Evolutionary conservation across 1,140 invertebrate genomes (phyloP).

Genomic region (Heliconius melpomene): DNA sequence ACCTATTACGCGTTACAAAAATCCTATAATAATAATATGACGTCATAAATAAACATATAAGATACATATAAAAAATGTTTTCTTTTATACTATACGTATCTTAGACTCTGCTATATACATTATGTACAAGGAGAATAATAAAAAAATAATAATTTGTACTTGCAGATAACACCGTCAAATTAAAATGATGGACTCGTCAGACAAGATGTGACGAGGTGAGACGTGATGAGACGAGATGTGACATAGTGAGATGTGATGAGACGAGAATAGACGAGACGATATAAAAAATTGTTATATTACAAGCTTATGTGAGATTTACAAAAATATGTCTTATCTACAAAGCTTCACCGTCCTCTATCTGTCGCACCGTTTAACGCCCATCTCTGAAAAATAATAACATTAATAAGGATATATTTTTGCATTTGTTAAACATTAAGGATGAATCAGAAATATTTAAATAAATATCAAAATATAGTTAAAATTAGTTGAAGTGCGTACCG

Average conservation of each 20-base stretch:
- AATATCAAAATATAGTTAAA: no score
- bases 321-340: slow-evolving; percentile 50
- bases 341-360: slow-evolving; percentile 51
- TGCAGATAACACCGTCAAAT: slow-evolving; percentile 64
- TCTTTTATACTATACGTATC: slow-evolving; percentile 58
- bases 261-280: slow-evolving; percentile 42
- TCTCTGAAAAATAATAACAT: slow-evolving; percentile 26
- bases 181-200: slow-evolving; percentile 1
- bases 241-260: neutral
- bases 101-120: slow-evolving; percentile 66
- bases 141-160: slow-evolving; percentile 75
- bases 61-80: slow-evolving; percentile 75
- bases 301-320: slow-evolving; percentile 62
- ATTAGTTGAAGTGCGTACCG: neutral
- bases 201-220: neutral
- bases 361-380: slow-evolving; percentile 56
- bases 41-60: slow-evolving; percentile 62
- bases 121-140: slow-evolving; percentile 78
- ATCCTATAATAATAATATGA: slow-evolving; percentile 48
- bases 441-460: no score
- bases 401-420: neutral
- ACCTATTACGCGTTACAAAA: slow-evolving; percentile 75
- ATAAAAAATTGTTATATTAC: slow-evolving; percentile 60
- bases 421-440: neutral
- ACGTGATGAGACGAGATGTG: neutral